Evolutionary conservation across 2,113 vertebrate species (phyloP).

Genomic region (Caracal caracal): DNA sequence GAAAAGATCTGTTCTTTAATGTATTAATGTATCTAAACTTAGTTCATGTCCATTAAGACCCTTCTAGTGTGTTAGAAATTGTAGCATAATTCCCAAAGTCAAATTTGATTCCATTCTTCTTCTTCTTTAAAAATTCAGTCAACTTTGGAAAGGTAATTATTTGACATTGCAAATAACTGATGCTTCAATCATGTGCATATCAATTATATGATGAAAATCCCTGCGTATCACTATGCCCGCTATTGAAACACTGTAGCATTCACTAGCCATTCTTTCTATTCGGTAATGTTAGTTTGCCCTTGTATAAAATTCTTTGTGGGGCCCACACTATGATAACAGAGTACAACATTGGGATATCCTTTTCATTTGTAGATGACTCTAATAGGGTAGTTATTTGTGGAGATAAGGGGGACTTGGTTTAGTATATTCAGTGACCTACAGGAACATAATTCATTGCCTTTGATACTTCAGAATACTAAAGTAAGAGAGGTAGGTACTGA

Average conservation of each 20-base stretch:
- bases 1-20: background rate
- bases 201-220: conserved; percentile 42
- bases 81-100: conserved; percentile 56
- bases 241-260: background rate
- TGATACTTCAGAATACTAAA: conserved; percentile 11
- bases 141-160: conserved; percentile 57
- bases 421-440: conserved; percentile 35
- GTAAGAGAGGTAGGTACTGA: background rate
- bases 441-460: conserved; percentile 17
- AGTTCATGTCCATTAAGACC: background rate
- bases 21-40: background rate
- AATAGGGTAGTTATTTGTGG: conserved; percentile 31
- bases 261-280: background rate
- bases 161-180: conserved; percentile 19
- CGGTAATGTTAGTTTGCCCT: conserved; percentile 40
- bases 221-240: too few species aligned
- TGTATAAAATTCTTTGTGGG: background rate
- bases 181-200: conserved; percentile 53
- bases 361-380: conserved; percentile 45
- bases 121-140: conserved; percentile 54
- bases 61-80: background rate
- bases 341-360: background rate
- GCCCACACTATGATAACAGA: background rate
- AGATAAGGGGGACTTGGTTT: conserved; percentile 1
- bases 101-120: conserved; percentile 44